Percentiles rank a stretch among this genome's conserved stretches.
phyloP scores from a whole-genome alignment of 1,140 invertebrate species.

The Drosophila melanica region DNA sequence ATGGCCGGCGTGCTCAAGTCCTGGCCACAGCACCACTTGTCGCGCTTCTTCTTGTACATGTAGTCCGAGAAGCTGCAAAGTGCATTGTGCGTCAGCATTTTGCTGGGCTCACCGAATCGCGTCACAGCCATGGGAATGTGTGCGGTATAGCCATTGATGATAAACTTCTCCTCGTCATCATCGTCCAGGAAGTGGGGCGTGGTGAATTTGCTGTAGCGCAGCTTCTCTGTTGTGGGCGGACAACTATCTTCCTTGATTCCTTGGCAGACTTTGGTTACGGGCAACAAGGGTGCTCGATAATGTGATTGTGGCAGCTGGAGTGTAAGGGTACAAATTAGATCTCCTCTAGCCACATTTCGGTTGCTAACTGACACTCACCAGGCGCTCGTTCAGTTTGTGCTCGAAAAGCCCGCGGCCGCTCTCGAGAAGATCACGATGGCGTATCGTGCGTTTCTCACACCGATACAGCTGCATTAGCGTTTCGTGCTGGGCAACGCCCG shows the following conservation, averaged over 20 bases:
- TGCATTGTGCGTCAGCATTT: slow-evolving; percentile 86
- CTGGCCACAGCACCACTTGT: slow-evolving; percentile 88
- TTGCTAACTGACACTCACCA: slow-evolving; percentile 84
- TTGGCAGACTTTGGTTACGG: slow-evolving; percentile 87
- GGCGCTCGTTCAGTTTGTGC: slow-evolving; percentile 86
- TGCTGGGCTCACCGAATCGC: slow-evolving; percentile 87
- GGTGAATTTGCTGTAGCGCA: slow-evolving; percentile 84
- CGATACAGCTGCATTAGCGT: slow-evolving; percentile 86
- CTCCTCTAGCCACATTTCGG: no score
- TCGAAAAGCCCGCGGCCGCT: slow-evolving; percentile 85
- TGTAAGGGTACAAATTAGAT: no score
- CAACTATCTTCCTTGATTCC: slow-evolving; percentile 86
- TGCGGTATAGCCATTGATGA: slow-evolving; percentile 87
- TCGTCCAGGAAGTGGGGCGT: slow-evolving; percentile 89
- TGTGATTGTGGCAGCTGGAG: slow-evolving; percentile 86
- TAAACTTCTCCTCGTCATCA: slow-evolving; percentile 87
- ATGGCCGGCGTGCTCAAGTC: slow-evolving; percentile 48
- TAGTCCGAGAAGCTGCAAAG: slow-evolving; percentile 89
- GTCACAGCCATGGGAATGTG: slow-evolving; percentile 88
- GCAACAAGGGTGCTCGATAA: slow-evolving; percentile 87
- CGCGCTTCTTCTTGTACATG: slow-evolving; percentile 86
- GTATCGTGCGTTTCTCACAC: slow-evolving; percentile 85
- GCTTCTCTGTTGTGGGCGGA: slow-evolving; percentile 85
- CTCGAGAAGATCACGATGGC: slow-evolving; percentile 86
- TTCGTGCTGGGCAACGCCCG: slow-evolving; percentile 89